These are phyloP conservation scores for Harpalus rubripes DNA, from an alignment of 2,888 invertebrate genomes.

Conservation along the genomic window DNA sequence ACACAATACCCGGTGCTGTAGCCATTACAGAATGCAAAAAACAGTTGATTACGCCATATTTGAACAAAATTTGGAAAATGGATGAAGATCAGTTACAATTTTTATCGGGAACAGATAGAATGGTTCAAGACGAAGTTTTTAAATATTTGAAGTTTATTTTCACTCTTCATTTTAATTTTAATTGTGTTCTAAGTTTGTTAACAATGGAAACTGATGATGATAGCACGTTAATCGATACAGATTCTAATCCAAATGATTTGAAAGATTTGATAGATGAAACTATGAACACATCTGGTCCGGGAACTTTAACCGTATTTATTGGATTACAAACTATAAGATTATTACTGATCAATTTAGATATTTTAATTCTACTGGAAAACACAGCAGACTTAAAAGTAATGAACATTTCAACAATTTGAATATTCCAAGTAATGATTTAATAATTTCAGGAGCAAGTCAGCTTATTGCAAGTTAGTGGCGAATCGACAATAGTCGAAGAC, in stretches of 20 bases:
- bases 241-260: constrained; percentile 67
- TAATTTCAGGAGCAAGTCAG: constrained; percentile 67
- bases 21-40: constrained; percentile 56
- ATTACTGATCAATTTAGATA: constrained; percentile 69
- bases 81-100: constrained; percentile 64
- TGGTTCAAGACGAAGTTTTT: constrained; percentile 50
- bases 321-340: constrained; percentile 69
- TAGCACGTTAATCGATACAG: constrained; percentile 59
- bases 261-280: constrained; percentile 69
- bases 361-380: constrained; percentile 69
- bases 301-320: constrained; percentile 66
- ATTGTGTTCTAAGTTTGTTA: constrained; percentile 49
- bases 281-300: constrained; percentile 65
- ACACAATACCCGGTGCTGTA: constrained; percentile 24
- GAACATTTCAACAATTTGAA: background rate
- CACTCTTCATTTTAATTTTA: constrained; percentile 53
- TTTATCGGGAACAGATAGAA: constrained; percentile 56
- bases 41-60: constrained; percentile 66
- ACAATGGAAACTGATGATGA: constrained; percentile 54
- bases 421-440: background rate
- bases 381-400: constrained; percentile 69
- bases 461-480: constrained; percentile 61
- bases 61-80: constrained; percentile 67
- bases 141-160: constrained; percentile 62
- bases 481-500: constrained; percentile 47